A percentile compares a stretch with the other conserved stretches of the same genome.
Conservation (phyloP, 2,888 invertebrate genomes). For the Bombylius discolor region DNA sequence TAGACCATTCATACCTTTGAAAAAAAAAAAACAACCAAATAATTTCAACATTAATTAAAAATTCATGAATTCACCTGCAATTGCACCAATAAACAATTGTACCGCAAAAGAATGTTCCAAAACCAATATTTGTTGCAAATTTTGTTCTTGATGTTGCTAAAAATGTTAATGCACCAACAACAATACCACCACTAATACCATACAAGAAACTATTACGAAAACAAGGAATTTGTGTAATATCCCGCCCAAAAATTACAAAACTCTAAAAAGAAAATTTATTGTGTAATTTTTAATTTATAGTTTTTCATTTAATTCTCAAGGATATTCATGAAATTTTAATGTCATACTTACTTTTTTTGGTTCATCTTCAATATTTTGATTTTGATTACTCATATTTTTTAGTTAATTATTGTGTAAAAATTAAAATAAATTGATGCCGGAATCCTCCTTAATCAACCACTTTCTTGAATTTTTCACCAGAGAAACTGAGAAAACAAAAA, state of each 20-base stretch:
- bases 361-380: not conserved
- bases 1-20: constrained; percentile 51
- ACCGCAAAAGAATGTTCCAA: constrained; percentile 50
- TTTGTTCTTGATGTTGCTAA: constrained; percentile 57
- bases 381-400: no score
- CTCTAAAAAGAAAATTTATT: constrained; percentile 36
- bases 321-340: no score
- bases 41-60: not conserved
- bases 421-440: no score
- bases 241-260: constrained; percentile 52
- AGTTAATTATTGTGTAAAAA: no score
- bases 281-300: not conserved
- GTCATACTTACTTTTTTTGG: no score
- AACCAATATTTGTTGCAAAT: constrained; percentile 50
- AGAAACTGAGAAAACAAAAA: no score
- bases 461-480: no score
- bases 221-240: constrained; percentile 64
- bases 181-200: constrained; percentile 58
- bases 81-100: constrained; percentile 56
- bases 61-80: constrained; percentile 36
- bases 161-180: constrained; percentile 53
- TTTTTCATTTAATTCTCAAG: no score
- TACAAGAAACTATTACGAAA: constrained; percentile 64
- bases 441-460: no score
- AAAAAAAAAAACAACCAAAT: not conserved